These are phyloP conservation scores for Macaca fascicularis DNA, from an alignment of 2,113 vertebrate species.

Conservation along the genomic window T2T-MFA8v1.1 NC_088388.1:128893001-128893500, in stretches of 20 bases:
- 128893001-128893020: background rate
- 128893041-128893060: background rate
- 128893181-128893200: background rate
- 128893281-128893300: background rate
- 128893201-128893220: background rate
- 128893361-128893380: background rate
- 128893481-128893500: too few species aligned
- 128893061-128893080: fast-evolving
- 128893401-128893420: background rate
- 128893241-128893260: background rate
- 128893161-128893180: fast-evolving
- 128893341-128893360: background rate
- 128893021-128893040: background rate
- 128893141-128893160: background rate
- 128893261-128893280: background rate
- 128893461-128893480: too few species aligned
- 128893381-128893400: background rate
- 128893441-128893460: too few species aligned
- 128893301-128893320: fast-evolving
- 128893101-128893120: background rate
- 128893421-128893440: too few species aligned
- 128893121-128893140: background rate
- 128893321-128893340: background rate
- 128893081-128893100: background rate
- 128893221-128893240: background rate